phyloP scores from a whole-genome alignment of 2,888 invertebrate genomes.

The Aphodius granarius region DNA sequence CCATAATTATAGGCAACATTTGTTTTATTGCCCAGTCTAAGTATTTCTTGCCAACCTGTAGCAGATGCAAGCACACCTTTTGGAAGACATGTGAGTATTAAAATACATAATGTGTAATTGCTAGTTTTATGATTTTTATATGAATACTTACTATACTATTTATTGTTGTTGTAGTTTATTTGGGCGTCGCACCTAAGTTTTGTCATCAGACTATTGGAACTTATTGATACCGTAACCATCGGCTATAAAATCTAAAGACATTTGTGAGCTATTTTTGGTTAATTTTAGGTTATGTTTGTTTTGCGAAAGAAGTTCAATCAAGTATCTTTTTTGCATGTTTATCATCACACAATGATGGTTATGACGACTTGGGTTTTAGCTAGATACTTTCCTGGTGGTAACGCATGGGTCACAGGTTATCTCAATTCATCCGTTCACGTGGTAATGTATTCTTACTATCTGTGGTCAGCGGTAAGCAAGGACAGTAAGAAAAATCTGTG shows the following conservation, averaged over 20 bases:
- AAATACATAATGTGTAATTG: background rate
- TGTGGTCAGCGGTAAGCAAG: conserved; percentile 87
- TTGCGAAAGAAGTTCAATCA: conserved; percentile 69
- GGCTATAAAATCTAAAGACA: background rate
- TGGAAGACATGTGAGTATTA: background rate
- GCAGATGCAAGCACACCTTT: background rate
- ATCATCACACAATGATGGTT: conserved; percentile 66
- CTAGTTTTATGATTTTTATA: too few species aligned
- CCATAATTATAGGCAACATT: background rate
- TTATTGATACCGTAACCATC: background rate
- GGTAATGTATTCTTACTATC: conserved; percentile 92
- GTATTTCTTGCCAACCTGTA: background rate
- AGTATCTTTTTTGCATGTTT: conserved; percentile 68
- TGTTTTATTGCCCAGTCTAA: background rate
- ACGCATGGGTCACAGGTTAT: conserved; percentile 79
- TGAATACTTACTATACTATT: background rate
- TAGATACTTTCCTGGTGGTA: conserved; percentile 64
- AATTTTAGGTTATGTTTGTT: conserved; percentile 56
- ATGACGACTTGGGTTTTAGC: conserved; percentile 59
- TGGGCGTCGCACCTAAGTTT: background rate
- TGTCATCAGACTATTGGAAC: background rate
- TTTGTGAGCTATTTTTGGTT: too few species aligned
- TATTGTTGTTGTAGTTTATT: background rate
- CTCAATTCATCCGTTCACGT: conserved; percentile 95
- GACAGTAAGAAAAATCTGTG: conserved; percentile 84